Conservation (phyloP, 2,888 invertebrate genomes). For the Colletes collaris region DNA sequence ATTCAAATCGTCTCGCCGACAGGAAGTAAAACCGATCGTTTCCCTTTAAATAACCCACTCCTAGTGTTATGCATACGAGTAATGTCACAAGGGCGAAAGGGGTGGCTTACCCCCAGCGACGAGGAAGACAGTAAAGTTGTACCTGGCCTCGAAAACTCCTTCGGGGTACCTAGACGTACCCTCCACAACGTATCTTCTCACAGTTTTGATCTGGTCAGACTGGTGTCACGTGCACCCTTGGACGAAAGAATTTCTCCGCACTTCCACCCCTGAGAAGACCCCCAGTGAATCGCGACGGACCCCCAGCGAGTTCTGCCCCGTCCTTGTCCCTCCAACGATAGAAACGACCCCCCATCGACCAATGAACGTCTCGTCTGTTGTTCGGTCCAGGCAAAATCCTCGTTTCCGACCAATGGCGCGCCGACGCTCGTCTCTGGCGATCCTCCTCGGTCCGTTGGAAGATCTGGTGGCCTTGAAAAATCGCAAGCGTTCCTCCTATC, state of each 20-base stretch:
- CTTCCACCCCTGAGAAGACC: constrained; percentile 56
- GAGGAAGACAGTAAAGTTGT: constrained; percentile 39
- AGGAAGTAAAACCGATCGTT: constrained; percentile 63
- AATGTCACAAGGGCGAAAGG: constrained; percentile 50
- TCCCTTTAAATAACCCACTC: constrained; percentile 68
- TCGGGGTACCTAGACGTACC: constrained; percentile 46
- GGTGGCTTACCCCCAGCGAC: constrained; percentile 34
- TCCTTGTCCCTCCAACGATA: constrained; percentile 2
- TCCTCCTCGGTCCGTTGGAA: constrained; percentile 51
- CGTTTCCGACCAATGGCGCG: constrained; percentile 52
- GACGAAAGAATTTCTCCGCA: constrained; percentile 64
- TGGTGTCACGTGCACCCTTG: constrained; percentile 70
- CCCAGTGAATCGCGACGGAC: constrained; percentile 62
- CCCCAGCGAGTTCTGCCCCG: constrained; percentile 63
- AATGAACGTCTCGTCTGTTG: constrained; percentile 35
- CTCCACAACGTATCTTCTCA: constrained; percentile 82
- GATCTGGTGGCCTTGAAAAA: constrained; percentile 67
- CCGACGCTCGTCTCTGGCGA: not conserved
- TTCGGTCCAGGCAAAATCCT: constrained; percentile 34
- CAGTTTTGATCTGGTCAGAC: constrained; percentile 71
- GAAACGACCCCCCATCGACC: constrained; percentile 56
- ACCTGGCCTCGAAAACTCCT: constrained; percentile 56
- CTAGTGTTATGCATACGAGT: constrained; percentile 37
- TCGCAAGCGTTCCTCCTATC: constrained; percentile 58
- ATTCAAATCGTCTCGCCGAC: constrained; percentile 31